Evolutionary conservation across 2,888 invertebrate species (phyloP).

Genomic region (Agrilus cyanescens): DNA sequence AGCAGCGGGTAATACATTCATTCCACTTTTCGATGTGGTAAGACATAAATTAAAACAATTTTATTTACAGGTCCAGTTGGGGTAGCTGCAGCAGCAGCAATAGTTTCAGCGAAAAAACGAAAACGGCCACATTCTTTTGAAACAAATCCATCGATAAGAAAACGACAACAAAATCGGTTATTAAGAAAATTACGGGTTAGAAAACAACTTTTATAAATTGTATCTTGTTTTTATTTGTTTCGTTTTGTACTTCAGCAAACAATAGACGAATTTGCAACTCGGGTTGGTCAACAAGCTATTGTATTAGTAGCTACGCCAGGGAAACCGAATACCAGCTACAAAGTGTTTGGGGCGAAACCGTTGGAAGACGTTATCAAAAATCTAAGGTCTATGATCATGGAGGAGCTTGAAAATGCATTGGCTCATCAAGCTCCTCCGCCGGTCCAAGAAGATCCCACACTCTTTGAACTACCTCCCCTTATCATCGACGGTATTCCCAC

Average conservation of each 20-base stretch:
- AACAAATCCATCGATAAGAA: conserved; percentile 91
- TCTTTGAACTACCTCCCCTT: conserved; percentile 90
- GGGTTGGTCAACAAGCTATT: conserved; percentile 94
- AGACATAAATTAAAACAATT: not conserved
- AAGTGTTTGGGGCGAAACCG: conserved; percentile 94
- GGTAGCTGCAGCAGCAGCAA: conserved; percentile 93
- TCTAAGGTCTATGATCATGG: conserved; percentile 83
- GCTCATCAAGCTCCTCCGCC: conserved; percentile 87
- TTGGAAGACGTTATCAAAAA: conserved; percentile 91
- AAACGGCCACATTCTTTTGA: conserved; percentile 94
- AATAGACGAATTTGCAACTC: conserved; percentile 92
- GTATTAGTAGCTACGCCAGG: conserved; percentile 94
- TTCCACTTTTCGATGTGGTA: conserved; percentile 3
- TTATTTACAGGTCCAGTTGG: conserved; percentile 69
- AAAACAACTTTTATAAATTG: conserved; percentile 10
- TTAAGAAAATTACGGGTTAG: conserved; percentile 72
- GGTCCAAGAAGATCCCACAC: conserved; percentile 76
- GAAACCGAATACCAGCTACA: conserved; percentile 90
- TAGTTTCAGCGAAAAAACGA: conserved; percentile 88
- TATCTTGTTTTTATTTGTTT: conserved; percentile 5
- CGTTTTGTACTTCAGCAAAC: conserved; percentile 53
- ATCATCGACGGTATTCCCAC: conserved; percentile 97
- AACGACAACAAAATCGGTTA: conserved; percentile 88
- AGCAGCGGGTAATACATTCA: conserved; percentile 62
- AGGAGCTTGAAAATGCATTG: conserved; percentile 84